Base-by-base conservation (phyloP, 2,888 invertebrate genomes). In the Drosophila neutralis region DNA sequence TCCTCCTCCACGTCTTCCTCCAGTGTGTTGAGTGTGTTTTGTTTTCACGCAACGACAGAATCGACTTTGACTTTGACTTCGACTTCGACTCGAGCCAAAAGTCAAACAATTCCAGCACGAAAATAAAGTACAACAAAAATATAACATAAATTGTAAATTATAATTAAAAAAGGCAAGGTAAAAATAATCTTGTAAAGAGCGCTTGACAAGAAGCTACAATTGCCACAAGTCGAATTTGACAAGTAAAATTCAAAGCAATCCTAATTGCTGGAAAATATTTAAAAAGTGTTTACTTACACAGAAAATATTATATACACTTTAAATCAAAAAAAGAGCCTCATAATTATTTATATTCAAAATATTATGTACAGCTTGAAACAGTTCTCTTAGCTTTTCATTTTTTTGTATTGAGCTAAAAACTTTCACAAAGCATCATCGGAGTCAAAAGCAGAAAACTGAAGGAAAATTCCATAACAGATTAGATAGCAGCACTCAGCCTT, bases 71-170 rank as follows among this genome's bases (percentile, higher is more conserved):
- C 69, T 52, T 52, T 45, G 29, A 42, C 51, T 21, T 15, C 11
- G 15, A 40, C 38, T 48, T 40, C 6, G 45, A 61, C 69, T 85
- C 69, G 75, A 83, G 82, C 79, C 87, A 88, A 81, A 78, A 80
- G 81, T 80, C 80, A 78, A 76, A 80, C 78, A 64, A 65, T 65
- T 8, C 40, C 45, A 58, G n/a, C 11, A 29, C 31, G 56, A 7
- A 66, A 36, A 33, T 27, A 58, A 66, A 35, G n/a, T 29, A 38
- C 57, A 52, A 27, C 18, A 24, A 38, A 42, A 49, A 42, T 15
- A 29, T 31, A 15, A 48, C 64, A 21, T 53, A 27, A 83, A 86
- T 78, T 74, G 80, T 77, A 71, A 81, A 81, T 76, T 76, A 80
- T 71, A 76, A 63, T 58, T 54, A 63, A 13, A 13, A 6, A 13